These are phyloP conservation scores for Anomalospiza imberbis DNA, from an alignment of 2,797 vertebrate species.

Conservation along the genomic window DNA sequence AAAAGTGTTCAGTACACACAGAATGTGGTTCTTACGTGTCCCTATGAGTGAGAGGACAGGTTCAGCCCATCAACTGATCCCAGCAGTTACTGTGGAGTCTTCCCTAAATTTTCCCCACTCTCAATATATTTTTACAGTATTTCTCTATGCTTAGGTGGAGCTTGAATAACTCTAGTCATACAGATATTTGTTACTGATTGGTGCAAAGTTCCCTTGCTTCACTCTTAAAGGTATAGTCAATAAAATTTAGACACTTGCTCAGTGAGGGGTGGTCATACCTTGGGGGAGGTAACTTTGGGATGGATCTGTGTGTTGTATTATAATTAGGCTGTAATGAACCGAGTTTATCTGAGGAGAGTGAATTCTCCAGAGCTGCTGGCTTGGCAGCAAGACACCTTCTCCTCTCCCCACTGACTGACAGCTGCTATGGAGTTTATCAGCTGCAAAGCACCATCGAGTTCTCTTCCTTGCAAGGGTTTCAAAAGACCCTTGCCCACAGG, in stretches of 20 bases:
- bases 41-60: background rate
- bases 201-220: background rate
- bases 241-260: background rate
- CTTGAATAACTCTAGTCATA: background rate
- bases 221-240: background rate
- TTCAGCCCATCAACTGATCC: background rate
- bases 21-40: background rate
- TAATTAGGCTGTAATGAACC: background rate
- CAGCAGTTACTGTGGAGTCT: background rate
- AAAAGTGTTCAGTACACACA: background rate
- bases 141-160: background rate
- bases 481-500: background rate
- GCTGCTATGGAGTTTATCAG: background rate
- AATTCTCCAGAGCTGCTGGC: accelerated
- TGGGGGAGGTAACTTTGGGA: background rate
- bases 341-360: accelerated
- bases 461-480: background rate
- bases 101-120: background rate
- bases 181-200: background rate
- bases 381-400: background rate
- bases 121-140: background rate
- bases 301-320: background rate
- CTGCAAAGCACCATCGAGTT: accelerated
- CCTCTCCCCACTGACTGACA: background rate
- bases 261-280: accelerated